A percentile compares a stretch with the other conserved stretches of the same genome.
phyloP scores from a whole-genome alignment of 2,113 vertebrate species.

The Misgurnus anguillicaudatus region DNA sequence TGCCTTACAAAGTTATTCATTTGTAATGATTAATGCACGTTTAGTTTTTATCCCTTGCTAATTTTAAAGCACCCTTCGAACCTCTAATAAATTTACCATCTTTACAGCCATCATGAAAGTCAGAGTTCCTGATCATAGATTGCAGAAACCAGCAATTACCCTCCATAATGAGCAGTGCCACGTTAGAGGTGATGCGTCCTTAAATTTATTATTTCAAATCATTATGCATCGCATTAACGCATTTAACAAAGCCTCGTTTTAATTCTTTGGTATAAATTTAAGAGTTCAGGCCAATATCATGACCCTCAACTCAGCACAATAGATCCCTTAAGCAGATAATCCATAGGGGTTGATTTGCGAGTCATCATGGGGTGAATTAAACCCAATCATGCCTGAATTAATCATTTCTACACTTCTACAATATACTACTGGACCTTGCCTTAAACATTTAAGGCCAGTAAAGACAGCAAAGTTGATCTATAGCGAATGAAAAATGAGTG shows the following conservation, averaged over 20 bases:
- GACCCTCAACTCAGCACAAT: constrained; percentile 80
- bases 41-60: background rate
- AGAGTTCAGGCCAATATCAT: constrained; percentile 71
- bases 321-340: constrained; percentile 80
- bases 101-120: constrained; percentile 10
- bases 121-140: constrained; percentile 19
- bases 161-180: background rate
- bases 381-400: constrained; percentile 83
- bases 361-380: constrained; percentile 84
- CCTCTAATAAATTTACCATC: background rate
- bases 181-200: constrained; percentile 1
- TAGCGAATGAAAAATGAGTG: background rate
- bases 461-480: background rate
- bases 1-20: background rate
- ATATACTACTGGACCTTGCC: constrained; percentile 16
- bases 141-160: constrained; percentile 22
- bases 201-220: constrained; percentile 6
- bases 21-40: background rate
- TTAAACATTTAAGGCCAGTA: background rate
- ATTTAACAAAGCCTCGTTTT: constrained; percentile 41
- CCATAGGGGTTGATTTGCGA: constrained; percentile 88
- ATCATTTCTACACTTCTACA: constrained; percentile 61
- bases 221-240: constrained; percentile 14
- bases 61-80: background rate
- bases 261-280: constrained; percentile 78